These are phyloP conservation scores for Ectobius pallidus DNA, from an alignment of 2,888 invertebrate species.

Conservation along the genomic window DNA sequence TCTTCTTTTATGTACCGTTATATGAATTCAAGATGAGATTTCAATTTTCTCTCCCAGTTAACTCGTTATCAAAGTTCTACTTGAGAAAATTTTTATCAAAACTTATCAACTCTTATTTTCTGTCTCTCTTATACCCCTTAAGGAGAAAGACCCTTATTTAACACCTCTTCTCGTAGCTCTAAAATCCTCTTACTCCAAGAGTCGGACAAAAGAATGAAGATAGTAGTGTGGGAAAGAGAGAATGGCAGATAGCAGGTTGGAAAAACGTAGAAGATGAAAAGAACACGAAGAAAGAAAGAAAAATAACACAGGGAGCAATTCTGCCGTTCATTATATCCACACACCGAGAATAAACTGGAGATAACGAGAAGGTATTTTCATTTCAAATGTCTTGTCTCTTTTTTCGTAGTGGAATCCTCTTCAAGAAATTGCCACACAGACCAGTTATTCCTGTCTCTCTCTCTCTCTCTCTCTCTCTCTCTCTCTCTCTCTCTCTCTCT, in stretches of 20 bases:
- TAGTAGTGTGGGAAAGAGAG: slow-evolving; percentile 8
- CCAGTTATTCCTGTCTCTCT: background rate
- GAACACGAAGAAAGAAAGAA: slow-evolving; percentile 11
- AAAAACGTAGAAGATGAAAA: background rate
- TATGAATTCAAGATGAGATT: slow-evolving; percentile 32
- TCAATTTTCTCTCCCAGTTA: slow-evolving; percentile 37
- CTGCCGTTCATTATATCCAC: slow-evolving; percentile 30
- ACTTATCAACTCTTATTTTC: slow-evolving; percentile 15
- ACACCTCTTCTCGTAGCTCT: slow-evolving; percentile 25
- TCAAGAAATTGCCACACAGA: background rate
- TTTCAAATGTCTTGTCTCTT: slow-evolving; percentile 25
- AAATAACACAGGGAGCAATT: slow-evolving; percentile 21
- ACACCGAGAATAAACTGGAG: slow-evolving; percentile 29
- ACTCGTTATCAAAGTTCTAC: slow-evolving; percentile 32
- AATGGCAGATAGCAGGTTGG: slow-evolving; percentile 12
- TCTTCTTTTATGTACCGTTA: slow-evolving; percentile 3
- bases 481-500: slow-evolving; percentile 7
- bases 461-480: background rate
- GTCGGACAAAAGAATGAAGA: background rate
- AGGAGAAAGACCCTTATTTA: slow-evolving; percentile 12
- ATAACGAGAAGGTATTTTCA: slow-evolving; percentile 36
- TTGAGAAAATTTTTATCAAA: slow-evolving; percentile 26
- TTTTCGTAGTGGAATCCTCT: background rate
- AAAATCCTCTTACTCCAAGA: slow-evolving; percentile 24
- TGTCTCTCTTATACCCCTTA: background rate